A percentile compares a stretch with the other conserved stretches of the same genome.
phyloP scores from a whole-genome alignment of 2,113 vertebrate genomes.

The Sapayoa aenigma region DNA sequence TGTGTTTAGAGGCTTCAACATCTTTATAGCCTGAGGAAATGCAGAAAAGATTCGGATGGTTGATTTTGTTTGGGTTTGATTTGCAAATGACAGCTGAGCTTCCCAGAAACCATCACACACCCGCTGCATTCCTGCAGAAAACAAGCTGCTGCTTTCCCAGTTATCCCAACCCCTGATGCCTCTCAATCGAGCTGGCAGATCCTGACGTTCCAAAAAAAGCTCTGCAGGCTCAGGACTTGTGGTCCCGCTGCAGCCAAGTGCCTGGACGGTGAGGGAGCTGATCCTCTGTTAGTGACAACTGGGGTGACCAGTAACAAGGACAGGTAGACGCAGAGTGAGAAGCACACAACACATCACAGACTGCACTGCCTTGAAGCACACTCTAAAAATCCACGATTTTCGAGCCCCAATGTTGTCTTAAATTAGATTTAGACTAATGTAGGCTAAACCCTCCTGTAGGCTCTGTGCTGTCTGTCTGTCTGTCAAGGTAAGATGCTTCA shows the following conservation, averaged over 20 bases:
- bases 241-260: neutral
- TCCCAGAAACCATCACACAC: neutral
- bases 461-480: neutral
- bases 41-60: neutral
- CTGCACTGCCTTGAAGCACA: neutral
- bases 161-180: neutral
- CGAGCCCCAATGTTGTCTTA: neutral
- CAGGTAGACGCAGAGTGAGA: neutral
- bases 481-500: neutral
- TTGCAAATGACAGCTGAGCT: neutral
- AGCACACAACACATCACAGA: neutral
- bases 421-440: neutral
- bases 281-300: neutral
- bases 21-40: constrained; percentile 26
- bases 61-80: neutral
- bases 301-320: neutral
- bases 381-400: neutral
- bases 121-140: neutral
- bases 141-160: neutral
- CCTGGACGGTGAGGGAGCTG: neutral
- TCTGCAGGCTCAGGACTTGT: neutral
- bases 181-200: neutral
- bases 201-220: neutral
- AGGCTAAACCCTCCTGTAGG: neutral
- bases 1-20: neutral